Evolutionary conservation across 2,797 vertebrate genomes (phyloP).

Genomic region (Sciaenops ocellatus): DNA sequence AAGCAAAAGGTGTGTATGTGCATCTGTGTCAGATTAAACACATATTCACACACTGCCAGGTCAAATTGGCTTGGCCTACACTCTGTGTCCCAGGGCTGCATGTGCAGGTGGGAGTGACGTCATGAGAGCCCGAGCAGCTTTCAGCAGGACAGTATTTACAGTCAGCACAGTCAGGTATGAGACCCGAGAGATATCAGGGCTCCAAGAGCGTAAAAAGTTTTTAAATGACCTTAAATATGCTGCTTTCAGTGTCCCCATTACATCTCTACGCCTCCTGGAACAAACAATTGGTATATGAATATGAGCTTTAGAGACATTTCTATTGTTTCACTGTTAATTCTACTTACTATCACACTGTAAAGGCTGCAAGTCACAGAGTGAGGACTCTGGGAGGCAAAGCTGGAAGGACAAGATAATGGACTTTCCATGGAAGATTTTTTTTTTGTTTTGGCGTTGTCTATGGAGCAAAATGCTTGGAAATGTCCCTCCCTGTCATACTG

Average conservation of each 20-base stretch:
- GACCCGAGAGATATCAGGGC: not conserved
- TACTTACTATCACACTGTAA: not conserved
- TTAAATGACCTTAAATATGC: not conserved
- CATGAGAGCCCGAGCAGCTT: constrained; percentile 19
- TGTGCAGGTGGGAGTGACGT: constrained; percentile 46
- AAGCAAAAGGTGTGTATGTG: not conserved
- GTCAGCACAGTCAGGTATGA: constrained; percentile 4
- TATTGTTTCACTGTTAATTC: constrained; percentile 15
- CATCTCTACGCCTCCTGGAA: not conserved
- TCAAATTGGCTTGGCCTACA: constrained; percentile 25
- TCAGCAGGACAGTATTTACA: not conserved
- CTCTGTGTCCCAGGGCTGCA: constrained; percentile 21
- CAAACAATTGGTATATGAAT: not conserved
- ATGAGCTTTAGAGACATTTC: not conserved
- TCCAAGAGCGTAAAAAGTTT: not conserved
- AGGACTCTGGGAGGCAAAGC: constrained; percentile 55
- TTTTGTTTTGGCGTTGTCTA: constrained; percentile 36
- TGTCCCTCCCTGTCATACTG: constrained; percentile 34
- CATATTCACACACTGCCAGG: constrained; percentile 17
- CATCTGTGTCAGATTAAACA: constrained; percentile 28
- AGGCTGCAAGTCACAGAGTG: constrained; percentile 39
- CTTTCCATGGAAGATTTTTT: constrained; percentile 49
- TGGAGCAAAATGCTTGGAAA: constrained; percentile 52
- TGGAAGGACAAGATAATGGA: constrained; percentile 69
- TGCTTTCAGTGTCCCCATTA: not conserved